These are phyloP conservation scores for Lutjanus campechanus DNA, from an alignment of 2,797 vertebrate genomes.

Conservation along the genomic window DNA sequence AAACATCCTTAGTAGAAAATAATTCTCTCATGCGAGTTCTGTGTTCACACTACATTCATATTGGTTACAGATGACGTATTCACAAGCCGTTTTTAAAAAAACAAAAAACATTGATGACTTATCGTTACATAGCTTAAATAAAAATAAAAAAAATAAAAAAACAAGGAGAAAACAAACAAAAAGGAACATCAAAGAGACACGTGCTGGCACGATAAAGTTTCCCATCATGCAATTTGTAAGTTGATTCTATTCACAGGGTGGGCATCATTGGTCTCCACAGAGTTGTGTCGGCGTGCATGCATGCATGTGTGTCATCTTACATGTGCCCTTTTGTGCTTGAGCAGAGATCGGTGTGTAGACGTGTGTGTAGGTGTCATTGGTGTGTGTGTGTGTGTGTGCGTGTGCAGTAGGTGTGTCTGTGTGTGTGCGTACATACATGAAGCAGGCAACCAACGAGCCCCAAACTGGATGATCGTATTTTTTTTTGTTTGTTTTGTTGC, in stretches of 20 bases:
- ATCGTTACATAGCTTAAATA: slow-evolving; percentile 58
- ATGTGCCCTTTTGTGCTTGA: slow-evolving; percentile 86
- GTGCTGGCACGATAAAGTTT: slow-evolving; percentile 84
- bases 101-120: slow-evolving; percentile 71
- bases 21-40: slow-evolving; percentile 86
- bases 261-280: slow-evolving; percentile 75
- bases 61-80: slow-evolving; percentile 78
- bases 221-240: slow-evolving; percentile 86
- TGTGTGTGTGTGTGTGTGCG: slow-evolving; percentile 52
- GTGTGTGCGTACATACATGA: slow-evolving; percentile 44
- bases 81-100: slow-evolving; percentile 79
- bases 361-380: slow-evolving; percentile 31
- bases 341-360: slow-evolving; percentile 61
- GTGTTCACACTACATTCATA: slow-evolving; percentile 85
- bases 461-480: slow-evolving; percentile 9
- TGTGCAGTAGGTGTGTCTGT: not conserved
- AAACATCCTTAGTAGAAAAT: slow-evolving; percentile 88
- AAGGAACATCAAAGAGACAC: slow-evolving; percentile 80
- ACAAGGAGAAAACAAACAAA: slow-evolving; percentile 32
- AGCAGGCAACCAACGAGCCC: slow-evolving; percentile 63
- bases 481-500: slow-evolving; percentile 26
- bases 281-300: slow-evolving; percentile 80
- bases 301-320: slow-evolving; percentile 80
- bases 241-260: slow-evolving; percentile 83
- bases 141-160: slow-evolving; percentile 56